These are phyloP conservation scores for Nycticorax nycticorax DNA, from an alignment of 2,113 vertebrate species.

Conservation along the genomic window DNA sequence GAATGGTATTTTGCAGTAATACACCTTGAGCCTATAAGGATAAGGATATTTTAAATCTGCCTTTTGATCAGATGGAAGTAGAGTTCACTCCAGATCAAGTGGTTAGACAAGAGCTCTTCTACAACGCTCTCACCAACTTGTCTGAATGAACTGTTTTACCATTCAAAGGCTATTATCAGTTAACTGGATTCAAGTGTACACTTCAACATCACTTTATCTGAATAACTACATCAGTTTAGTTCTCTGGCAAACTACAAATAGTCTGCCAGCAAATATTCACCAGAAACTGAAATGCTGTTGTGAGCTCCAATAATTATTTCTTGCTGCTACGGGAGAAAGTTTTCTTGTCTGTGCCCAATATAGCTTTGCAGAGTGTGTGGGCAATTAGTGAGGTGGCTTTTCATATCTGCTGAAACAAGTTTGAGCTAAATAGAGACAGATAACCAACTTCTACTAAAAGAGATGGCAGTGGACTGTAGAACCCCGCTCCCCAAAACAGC, in stretches of 20 bases:
- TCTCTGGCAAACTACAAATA: neutral
- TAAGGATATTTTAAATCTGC: neutral
- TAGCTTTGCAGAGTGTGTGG: slow-evolving; percentile 33
- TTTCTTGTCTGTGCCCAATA: slow-evolving; percentile 21
- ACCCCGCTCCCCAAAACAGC: neutral
- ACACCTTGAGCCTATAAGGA: neutral
- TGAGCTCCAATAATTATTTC: slow-evolving; percentile 10
- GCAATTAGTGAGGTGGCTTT: slow-evolving; percentile 37
- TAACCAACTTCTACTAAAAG: neutral
- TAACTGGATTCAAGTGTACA: neutral
- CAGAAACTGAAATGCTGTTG: neutral
- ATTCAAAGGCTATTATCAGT: neutral
- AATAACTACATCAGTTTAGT: neutral
- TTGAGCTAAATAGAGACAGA: neutral
- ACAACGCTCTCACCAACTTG: neutral
- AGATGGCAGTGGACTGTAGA: neutral
- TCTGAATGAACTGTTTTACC: neutral
- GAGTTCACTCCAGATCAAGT: neutral
- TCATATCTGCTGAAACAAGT: neutral
- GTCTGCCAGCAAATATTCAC: neutral
- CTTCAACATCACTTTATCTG: neutral
- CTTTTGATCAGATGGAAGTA: neutral
- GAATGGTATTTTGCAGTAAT: neutral
- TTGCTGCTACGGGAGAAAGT: neutral
- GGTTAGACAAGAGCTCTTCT: neutral